These are phyloP conservation scores for Crossoptilon crossoptilon DNA, from an alignment of 2,797 vertebrate species.

Conservation along the genomic window DNA sequence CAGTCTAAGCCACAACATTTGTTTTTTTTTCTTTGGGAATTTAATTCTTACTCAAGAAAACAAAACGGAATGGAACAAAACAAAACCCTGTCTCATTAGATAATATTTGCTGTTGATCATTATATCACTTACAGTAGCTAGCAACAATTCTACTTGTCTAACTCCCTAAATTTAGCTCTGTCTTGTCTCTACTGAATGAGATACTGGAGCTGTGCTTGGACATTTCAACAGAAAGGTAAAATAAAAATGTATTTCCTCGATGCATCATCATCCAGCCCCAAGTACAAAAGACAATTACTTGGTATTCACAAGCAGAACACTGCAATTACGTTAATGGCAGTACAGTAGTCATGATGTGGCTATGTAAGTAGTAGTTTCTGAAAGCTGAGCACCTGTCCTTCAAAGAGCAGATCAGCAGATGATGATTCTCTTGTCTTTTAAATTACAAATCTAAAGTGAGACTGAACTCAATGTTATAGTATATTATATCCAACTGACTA, in stretches of 20 bases:
- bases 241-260: not conserved
- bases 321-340: not conserved
- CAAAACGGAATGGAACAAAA: not conserved
- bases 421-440: not conserved
- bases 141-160: not conserved
- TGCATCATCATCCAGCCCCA: not conserved
- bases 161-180: not conserved
- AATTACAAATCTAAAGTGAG: not conserved
- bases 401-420: not conserved
- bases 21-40: not conserved
- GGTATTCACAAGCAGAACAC: not conserved
- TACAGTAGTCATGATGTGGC: fast-evolving
- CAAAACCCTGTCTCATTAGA: not conserved
- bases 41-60: not conserved
- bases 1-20: no score
- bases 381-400: not conserved
- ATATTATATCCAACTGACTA: not conserved
- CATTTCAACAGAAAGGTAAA: not conserved
- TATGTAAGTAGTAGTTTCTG: not conserved
- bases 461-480: not conserved
- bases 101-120: not conserved
- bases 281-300: not conserved
- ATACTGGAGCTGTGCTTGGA: not conserved
- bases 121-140: not conserved
- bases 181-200: not conserved